Percentiles rank a stretch among this genome's conserved stretches.
Evolutionary conservation across 1,140 invertebrate species (phyloP).

Genomic region (Zaprionus camerounensis): DNA sequence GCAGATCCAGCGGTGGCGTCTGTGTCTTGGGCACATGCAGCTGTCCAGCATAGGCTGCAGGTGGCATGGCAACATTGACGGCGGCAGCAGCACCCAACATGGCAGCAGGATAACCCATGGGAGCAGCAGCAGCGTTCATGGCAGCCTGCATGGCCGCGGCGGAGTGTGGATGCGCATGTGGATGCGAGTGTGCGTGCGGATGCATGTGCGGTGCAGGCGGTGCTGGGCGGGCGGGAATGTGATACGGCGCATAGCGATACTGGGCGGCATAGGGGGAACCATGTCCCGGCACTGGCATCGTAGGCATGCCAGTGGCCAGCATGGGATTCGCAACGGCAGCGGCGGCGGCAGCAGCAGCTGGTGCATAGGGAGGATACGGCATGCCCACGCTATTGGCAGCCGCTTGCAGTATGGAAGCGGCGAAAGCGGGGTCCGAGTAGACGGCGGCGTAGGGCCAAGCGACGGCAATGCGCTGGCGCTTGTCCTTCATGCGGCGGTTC

Average conservation of each 20-base stretch:
- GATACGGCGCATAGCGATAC: conserved; percentile 84
- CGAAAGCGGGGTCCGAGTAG: conserved; percentile 95
- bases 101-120: conserved; percentile 57
- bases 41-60: conserved; percentile 46
- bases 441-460: conserved; percentile 97
- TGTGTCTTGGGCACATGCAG: conserved; percentile 69
- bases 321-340: conserved; percentile 78
- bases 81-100: conserved; percentile 67
- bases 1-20: conserved; percentile 80
- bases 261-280: conserved; percentile 83
- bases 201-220: conserved; percentile 84
- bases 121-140: conserved; percentile 47
- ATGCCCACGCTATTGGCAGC: conserved; percentile 89
- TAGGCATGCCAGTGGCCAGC: conserved; percentile 85
- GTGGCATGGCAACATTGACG: conserved; percentile 47
- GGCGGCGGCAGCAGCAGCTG: conserved; percentile 56
- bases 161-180: conserved; percentile 49
- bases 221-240: conserved; percentile 63
- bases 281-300: conserved; percentile 84
- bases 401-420: conserved; percentile 95
- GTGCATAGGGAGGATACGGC: conserved; percentile 86
- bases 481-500: conserved; percentile 99
- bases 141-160: conserved; percentile 47
- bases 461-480: conserved; percentile 95
- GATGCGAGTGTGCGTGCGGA: conserved; percentile 68